phyloP scores from a whole-genome alignment of 2,888 invertebrate genomes.

The Cataglyphis cursor region DNA sequence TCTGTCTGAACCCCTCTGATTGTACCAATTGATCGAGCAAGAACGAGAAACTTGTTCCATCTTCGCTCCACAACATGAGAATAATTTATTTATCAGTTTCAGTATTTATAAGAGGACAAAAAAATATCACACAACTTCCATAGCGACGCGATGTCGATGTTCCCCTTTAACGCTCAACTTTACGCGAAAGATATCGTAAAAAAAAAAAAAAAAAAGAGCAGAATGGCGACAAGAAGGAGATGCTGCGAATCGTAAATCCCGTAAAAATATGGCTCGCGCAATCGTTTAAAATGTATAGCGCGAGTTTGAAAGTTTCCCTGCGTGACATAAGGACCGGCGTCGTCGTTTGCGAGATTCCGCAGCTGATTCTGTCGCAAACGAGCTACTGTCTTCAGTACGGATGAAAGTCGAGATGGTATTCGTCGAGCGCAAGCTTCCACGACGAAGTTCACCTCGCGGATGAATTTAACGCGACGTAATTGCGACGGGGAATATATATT shows the following conservation, averaged over 20 bases:
- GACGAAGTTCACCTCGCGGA: neutral
- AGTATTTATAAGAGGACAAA: too few relatives aligned
- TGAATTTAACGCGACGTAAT: slow-evolving; percentile 45
- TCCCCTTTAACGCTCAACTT: slow-evolving; percentile 52
- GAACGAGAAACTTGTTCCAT: neutral
- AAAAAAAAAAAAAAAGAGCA: neutral
- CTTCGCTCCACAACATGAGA: neutral
- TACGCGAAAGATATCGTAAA: neutral
- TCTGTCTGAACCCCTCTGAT: slow-evolving; percentile 4
- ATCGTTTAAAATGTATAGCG: slow-evolving; percentile 48
- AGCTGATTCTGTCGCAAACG: neutral
- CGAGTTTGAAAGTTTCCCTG: slow-evolving; percentile 40
- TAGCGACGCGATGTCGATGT: neutral
- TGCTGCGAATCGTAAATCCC: slow-evolving; percentile 55
- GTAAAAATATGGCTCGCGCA: slow-evolving; percentile 41
- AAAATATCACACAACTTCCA: neutral
- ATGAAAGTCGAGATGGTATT: neutral
- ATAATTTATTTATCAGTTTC: slow-evolving; percentile 11
- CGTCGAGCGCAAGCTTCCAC: slow-evolving; percentile 19
- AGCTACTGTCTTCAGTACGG: neutral
- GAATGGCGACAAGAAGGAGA: neutral
- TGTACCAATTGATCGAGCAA: slow-evolving; percentile 29
- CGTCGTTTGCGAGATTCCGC: slow-evolving; percentile 5
- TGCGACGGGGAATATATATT: slow-evolving; percentile 24
- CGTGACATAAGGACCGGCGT: neutral